Base-by-base conservation (phyloP, 2,888 invertebrate species). In the Heteropelma amictum region DNA sequence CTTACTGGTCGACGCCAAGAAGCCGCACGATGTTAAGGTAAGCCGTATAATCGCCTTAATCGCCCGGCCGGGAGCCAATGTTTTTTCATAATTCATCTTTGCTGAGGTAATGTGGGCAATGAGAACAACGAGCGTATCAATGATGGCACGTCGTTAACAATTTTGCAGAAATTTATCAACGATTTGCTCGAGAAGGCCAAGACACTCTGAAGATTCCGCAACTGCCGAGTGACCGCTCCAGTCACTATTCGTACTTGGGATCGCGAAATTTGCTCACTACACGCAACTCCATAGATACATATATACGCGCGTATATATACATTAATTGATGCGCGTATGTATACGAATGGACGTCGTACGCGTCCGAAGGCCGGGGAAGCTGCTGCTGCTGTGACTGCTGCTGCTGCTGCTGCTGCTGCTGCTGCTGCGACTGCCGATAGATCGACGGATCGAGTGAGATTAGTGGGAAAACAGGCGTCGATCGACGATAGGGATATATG, bases 131-230 rank as follows among this genome's bases (percentile, higher is more conserved):
- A 33, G n/a, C 17, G 6, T 17, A 40, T 38, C n/a, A 45, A n/a
- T n/a, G n/a, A n/a, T 42, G 19, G 19, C 4, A 26, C 6, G 23
- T 14, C 42, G 45, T 8, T 61, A 86, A 82, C 85, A 87, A 85
- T 83, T 84, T 93, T 93, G 73, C 92, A 96, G 96, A 96, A 95
- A 94, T 96, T 96, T 90, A 95, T 96, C 89, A 95, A 95, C 89
- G 96, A 96, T 90, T 92, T 96, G 88, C 91, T 96, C 90, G 96
- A 95, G 89, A 95, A 95, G 90, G 96, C 96, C 88, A 96, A 96
- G 91, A 96, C 96, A 89, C 93, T 96, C 89, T 95, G 94, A 93
- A 90, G 81, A 72, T 77, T 77, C 71, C 77, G 76, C 76, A 58
- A 72, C 76, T 21, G 61, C 54, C 70, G 76, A 60, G 72, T 76